phyloP scores from a whole-genome alignment of 2,113 vertebrate species.

The Hylia prasina region DNA sequence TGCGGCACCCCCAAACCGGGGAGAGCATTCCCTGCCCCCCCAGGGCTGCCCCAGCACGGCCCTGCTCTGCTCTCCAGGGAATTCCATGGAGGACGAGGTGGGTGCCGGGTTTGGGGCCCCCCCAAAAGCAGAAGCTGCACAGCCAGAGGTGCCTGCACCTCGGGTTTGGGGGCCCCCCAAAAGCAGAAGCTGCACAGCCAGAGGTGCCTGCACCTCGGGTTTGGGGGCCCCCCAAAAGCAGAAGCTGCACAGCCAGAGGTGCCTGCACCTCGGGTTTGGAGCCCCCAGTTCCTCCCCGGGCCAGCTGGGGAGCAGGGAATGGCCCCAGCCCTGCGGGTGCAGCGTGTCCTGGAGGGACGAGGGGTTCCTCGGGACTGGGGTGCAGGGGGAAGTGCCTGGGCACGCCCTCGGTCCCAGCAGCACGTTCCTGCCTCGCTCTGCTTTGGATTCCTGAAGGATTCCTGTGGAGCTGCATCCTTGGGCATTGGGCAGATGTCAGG shows the following conservation, averaged over 20 bases:
- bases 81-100: conserved; percentile 67
- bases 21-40: accelerated
- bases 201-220: no score
- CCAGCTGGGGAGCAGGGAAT: accelerated
- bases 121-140: background rate
- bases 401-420: accelerated
- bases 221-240: background rate
- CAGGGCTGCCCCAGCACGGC: accelerated
- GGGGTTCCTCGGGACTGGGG: accelerated
- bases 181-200: background rate
- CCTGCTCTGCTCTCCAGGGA: accelerated
- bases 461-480: accelerated
- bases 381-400: background rate
- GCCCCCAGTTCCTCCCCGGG: background rate
- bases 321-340: background rate
- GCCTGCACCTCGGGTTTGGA: accelerated
- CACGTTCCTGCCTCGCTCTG: accelerated
- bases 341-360: accelerated
- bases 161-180: no score
- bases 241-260: accelerated
- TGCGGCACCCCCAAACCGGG: background rate
- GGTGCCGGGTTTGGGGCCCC: background rate
- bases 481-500: accelerated
- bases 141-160: accelerated
- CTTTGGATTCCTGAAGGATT: background rate